Evolutionary conservation across 2,888 invertebrate genomes (phyloP), one percentile per base, ranked within the genome.

Genomic region (Junonia oenone): DNA sequence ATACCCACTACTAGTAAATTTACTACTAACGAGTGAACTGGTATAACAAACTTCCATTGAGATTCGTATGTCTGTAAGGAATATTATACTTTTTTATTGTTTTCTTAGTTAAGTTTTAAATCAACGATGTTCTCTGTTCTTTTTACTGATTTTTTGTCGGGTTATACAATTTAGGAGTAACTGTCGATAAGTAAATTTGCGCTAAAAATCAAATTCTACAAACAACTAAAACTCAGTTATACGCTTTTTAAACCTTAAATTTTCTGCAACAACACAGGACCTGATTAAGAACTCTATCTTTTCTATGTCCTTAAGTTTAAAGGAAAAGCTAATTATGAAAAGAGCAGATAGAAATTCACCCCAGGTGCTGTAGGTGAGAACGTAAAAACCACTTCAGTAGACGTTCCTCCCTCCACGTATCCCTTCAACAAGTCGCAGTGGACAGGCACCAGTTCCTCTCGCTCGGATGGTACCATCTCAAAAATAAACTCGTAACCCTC

Each of bases 321-420:
- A n/a, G n/a, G n/a, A n/a, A n/a, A n/a, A n/a, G n/a, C n/a, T n/a
- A n/a, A n/a, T n/a, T n/a, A n/a, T n/a, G n/a, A n/a, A n/a, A n/a
- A n/a, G 14, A 9, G 9, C 1, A 17, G 17, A 38, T 9, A 11
- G 11, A 8, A 38, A 9, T 13, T 43, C 14, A 45, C 89, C 65
- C 94, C 94, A n/a, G 92, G 81, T 31, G 90, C 78, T 40, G 91
- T 91, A 0, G 95, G 93, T 11, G 91, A 79, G 72, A 94, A 94
- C 38, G 92, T 92, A 73, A 95, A 95, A 2, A 81, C 82, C n/a
- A 93, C 88, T 68, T 91, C 88, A 3, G 85, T 80, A 35, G 91
- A 91, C 63, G 92, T 92, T 19, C 93, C 93, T 55, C 91, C 91
- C 65, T 90, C 87, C 0, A 94, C 91, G 14, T 76, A 81, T n/a